Evolutionary conservation across 1,140 invertebrate genomes (phyloP).

Genomic region (Drosophila arawakana): DNA sequence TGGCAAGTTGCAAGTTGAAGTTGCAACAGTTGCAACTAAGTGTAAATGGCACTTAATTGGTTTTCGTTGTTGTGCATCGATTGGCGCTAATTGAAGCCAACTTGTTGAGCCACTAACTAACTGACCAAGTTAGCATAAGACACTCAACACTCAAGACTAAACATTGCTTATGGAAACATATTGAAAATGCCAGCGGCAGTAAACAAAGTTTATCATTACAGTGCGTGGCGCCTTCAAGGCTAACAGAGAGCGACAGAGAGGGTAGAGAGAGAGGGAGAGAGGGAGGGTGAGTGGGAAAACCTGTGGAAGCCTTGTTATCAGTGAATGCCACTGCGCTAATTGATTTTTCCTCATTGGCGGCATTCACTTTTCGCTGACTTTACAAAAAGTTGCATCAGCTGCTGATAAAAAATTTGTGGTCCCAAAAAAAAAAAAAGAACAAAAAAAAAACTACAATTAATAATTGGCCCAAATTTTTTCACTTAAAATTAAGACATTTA

Average conservation of each 20-base stretch:
- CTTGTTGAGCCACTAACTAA: constrained; percentile 57
- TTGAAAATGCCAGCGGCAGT: constrained; percentile 43
- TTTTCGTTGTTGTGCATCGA: constrained; percentile 75
- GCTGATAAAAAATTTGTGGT: not conserved
- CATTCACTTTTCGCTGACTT: constrained; percentile 24
- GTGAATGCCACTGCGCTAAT: constrained; percentile 54
- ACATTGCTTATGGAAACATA: constrained; percentile 18
- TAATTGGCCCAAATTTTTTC: constrained; percentile 17
- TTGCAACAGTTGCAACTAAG: constrained; percentile 20
- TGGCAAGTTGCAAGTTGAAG: constrained; percentile 1
- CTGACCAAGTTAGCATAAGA: constrained; percentile 32
- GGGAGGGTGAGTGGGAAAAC: not conserved
- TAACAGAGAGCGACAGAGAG: constrained; percentile 25
- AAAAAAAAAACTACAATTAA: not conserved
- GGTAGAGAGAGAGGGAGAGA: not conserved
- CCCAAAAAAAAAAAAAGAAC: not conserved
- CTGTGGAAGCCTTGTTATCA: constrained; percentile 34
- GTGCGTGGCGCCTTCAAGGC: constrained; percentile 27
- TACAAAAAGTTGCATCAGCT: not conserved
- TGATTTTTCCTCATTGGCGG: constrained; percentile 62
- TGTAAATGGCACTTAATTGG: constrained; percentile 70
- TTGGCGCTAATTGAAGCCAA: constrained; percentile 81
- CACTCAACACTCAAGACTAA: constrained; percentile 9
- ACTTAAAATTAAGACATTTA: constrained; percentile 60
- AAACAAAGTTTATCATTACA: constrained; percentile 59